A percentile compares a stretch with the other conserved stretches of the same genome.
Evolutionary conservation across 2,113 vertebrate species (phyloP).

Genomic region (Embiotoca jacksoni): DNA sequence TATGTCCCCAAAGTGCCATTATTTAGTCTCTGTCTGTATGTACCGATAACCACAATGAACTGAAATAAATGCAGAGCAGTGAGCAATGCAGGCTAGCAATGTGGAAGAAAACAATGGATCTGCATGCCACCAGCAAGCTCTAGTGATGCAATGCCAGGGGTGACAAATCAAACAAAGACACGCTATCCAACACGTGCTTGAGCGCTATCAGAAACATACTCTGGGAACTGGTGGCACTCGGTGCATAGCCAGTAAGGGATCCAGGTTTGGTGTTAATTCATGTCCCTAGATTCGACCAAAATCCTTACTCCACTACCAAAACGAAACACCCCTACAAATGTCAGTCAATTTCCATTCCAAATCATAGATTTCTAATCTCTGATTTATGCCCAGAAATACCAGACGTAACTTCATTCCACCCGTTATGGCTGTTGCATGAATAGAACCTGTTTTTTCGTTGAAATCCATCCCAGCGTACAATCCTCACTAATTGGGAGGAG

Average conservation of each 20-base stretch:
- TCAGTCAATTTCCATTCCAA: constrained; percentile 4
- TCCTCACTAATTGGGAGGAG: constrained; percentile 64
- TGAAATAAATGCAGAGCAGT: constrained; percentile 12
- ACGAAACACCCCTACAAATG: neutral
- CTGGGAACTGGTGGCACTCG: neutral
- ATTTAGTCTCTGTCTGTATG: neutral
- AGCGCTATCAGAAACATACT: neutral
- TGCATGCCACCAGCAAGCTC: no score
- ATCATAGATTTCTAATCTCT: neutral
- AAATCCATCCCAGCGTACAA: constrained; percentile 30
- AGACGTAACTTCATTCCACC: neutral
- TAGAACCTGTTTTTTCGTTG: constrained; percentile 5
- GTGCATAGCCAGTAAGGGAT: neutral
- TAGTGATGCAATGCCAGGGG: neutral
- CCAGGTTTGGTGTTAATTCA: neutral
- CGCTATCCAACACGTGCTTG: neutral
- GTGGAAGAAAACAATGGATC: no score
- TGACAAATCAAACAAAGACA: constrained; percentile 15
- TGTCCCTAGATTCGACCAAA: neutral
- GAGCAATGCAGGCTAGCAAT: neutral
- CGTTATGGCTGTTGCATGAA: neutral
- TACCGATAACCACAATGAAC: constrained; percentile 1
- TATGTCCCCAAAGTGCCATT: no score
- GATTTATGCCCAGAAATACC: neutral
- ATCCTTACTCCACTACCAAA: neutral